A percentile compares a stretch with the other conserved stretches of the same genome.
phyloP scores from a whole-genome alignment of 2,888 invertebrate species.

The Cataglyphis albicans region DNA sequence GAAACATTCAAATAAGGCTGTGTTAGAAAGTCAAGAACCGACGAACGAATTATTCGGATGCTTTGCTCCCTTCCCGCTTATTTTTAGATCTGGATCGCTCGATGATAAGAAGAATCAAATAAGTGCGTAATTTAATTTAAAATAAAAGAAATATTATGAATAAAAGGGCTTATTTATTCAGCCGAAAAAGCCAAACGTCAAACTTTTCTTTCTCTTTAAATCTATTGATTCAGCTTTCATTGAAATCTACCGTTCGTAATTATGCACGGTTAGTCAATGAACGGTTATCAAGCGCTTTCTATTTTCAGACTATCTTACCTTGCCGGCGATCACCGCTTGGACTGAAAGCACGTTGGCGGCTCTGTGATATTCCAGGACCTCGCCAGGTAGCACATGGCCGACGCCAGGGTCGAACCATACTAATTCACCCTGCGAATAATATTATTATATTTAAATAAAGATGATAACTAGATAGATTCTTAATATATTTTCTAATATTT shows the following conservation, averaged over 20 bases:
- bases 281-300: conserved; percentile 34
- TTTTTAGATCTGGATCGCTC: background rate
- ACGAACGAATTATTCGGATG: conserved; percentile 79
- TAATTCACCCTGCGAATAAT: conserved; percentile 90
- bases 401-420: conserved; percentile 98
- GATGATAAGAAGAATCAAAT: background rate
- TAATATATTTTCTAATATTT: background rate
- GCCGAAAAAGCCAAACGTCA: conserved; percentile 24
- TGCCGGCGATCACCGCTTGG: conserved; percentile 94
- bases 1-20: conserved; percentile 64
- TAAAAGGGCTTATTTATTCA: conserved; percentile 32
- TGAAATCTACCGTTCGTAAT: conserved; percentile 2
- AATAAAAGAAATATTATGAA: conserved; percentile 61
- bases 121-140: background rate
- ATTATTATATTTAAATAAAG: background rate
- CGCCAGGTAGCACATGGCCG: conserved; percentile 95
- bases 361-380: conserved; percentile 95
- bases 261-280: conserved; percentile 8
- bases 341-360: conserved; percentile 96
- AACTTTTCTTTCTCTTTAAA: conserved; percentile 30
- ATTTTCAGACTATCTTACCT: conserved; percentile 88
- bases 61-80: conserved; percentile 50
- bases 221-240: background rate
- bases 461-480: background rate
- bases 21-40: conserved; percentile 80